Evolutionary conservation across 2,113 vertebrate genomes (phyloP).

Genomic region (Galeopterus variegatus): DNA sequence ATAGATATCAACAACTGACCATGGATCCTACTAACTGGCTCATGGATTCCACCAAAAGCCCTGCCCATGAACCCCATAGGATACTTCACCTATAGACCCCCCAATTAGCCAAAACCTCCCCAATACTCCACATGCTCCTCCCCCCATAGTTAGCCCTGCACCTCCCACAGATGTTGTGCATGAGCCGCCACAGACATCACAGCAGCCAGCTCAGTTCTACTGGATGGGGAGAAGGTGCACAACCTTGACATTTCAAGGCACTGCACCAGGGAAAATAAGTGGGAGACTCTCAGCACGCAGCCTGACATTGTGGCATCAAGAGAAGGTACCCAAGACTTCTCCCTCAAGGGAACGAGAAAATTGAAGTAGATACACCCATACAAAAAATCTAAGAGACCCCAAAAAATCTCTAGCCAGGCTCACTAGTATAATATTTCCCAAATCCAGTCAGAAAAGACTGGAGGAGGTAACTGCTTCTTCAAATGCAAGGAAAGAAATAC

Average conservation of each 20-base stretch:
- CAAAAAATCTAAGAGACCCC: not conserved
- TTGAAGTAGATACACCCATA: not conserved
- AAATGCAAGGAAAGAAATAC: not conserved
- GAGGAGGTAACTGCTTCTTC: not conserved
- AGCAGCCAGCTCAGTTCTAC: not conserved
- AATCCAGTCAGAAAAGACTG: not conserved
- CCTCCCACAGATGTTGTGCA: not conserved
- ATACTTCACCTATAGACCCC: not conserved
- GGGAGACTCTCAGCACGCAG: not conserved
- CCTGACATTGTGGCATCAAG: not conserved
- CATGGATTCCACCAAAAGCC: not conserved
- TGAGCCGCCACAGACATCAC: not conserved
- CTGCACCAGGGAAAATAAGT: not conserved
- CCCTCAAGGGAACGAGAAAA: not conserved
- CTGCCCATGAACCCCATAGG: not conserved
- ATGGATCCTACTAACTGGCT: not conserved
- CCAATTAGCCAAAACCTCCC: not conserved
- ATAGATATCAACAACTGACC: not conserved
- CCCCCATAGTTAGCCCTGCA: not conserved
- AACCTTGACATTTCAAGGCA: not conserved
- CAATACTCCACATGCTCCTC: not conserved
- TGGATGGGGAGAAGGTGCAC: not conserved
- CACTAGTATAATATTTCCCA: not conserved
- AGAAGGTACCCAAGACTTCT: not conserved
- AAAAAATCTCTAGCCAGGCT: not conserved